Evolutionary conservation across 2,888 invertebrate genomes (phyloP), one percentile per base, ranked within the genome.

Genomic region (Hoplodrina blanda): DNA sequence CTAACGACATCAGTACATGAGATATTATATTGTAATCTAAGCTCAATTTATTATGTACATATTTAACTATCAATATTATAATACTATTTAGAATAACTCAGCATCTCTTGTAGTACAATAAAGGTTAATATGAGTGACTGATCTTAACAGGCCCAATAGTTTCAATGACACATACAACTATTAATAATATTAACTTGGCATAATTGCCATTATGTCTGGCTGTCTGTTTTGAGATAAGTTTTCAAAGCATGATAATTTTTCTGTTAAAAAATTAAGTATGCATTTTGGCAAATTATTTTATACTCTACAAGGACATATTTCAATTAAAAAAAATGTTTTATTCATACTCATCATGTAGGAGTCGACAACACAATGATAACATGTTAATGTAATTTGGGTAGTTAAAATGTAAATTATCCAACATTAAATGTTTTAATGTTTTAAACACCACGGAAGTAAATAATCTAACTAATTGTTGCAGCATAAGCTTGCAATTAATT

Each of bases 141-240:
- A 44, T 62, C 57, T 64, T 19, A 52, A 30, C 59, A 76, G 70
- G 64, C 52, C 80, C 70, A 80, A 46, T 71, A 66, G 56, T 76
- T 78, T 76, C 46, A 50, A 52, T 71, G 71, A 76, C 65, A 78
- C 71, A 63, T 55, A 60, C 20, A 62, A 59, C 55, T 61, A 63
- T 62, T 67, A 44, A 53, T 74, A 62, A 60, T 56, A 61, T 60
- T 54, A 11, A 62, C 37, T 67, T 63, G 53, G 37, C 49, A 46
- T 61, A 57, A 61, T 65, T 52, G 44, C 46, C 20, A 52, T 37
- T 19, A 25, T 44, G 41, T 19, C 20, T 41, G 46, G 15, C 50
- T 73, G 20, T 44, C 15, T n/a, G 11, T 73, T 11, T 25, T 11
- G 11, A 19, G 30, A 25, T 19, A 50, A 46, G 17, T 41, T 53